Percentiles rank a stretch among this genome's conserved stretches.
Conservation (phyloP, 2,797 vertebrate genomes). For the Hozukius guyotensis region DNA sequence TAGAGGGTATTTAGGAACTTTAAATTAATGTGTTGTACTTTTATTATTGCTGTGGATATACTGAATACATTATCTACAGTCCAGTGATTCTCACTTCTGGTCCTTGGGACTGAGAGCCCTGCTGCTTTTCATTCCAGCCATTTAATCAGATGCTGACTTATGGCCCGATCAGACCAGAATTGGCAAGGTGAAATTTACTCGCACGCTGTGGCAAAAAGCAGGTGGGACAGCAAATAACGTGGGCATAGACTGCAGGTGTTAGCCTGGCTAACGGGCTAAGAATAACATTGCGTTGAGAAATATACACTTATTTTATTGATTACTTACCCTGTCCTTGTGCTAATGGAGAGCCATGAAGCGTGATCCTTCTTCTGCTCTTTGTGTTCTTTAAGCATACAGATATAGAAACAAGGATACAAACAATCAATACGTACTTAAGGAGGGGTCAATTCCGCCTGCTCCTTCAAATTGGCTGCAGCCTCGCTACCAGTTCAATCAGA, state of each 20-base stretch:
- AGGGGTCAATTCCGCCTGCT: constrained; percentile 54
- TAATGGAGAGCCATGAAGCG: neutral
- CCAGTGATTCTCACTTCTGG: constrained; percentile 12
- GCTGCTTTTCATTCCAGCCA: constrained; percentile 45
- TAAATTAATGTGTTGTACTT: constrained; percentile 5
- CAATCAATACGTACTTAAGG: constrained; percentile 63
- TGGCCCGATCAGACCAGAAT: constrained; percentile 25
- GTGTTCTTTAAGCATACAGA: constrained; percentile 36
- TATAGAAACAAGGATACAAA: constrained; percentile 61
- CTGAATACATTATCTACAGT: constrained; percentile 13
- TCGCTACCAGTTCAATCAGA: constrained; percentile 32
- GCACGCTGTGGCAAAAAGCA: constrained; percentile 24
- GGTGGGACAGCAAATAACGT: constrained; percentile 15
- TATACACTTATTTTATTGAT: neutral
- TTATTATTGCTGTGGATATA: constrained; percentile 1
- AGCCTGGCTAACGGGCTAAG: neutral
- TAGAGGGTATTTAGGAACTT: constrained; percentile 5
- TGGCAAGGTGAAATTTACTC: constrained; percentile 38
- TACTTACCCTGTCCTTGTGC: neutral
- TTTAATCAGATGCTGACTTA: constrained; percentile 53
- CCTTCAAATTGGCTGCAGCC: constrained; percentile 35
- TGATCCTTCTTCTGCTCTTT: neutral
- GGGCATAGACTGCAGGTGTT: neutral
- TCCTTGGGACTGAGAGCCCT: constrained; percentile 21
- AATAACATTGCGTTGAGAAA: constrained; percentile 23